Conservation (phyloP, 2,113 vertebrate species). For the Alaudala cheleensis region DNA sequence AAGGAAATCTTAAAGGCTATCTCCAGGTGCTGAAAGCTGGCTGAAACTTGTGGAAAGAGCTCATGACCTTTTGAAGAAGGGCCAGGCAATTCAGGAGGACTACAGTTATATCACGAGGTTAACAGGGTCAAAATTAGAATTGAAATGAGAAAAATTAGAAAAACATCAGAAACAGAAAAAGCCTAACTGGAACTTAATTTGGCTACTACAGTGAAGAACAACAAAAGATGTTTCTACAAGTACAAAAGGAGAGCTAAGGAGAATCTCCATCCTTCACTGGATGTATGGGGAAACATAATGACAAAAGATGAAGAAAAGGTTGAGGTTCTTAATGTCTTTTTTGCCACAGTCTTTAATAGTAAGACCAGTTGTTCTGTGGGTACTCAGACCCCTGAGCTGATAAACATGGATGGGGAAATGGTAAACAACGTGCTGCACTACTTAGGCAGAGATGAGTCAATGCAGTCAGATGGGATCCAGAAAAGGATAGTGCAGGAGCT, state of each 20-base stretch:
- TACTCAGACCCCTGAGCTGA: neutral
- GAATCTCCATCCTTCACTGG: neutral
- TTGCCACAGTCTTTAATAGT: neutral
- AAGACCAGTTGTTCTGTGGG: neutral
- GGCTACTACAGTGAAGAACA: neutral
- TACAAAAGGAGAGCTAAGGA: neutral
- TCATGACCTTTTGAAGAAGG: neutral
- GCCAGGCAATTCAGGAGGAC: neutral
- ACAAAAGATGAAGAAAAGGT: neutral
- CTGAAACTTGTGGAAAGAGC: neutral
- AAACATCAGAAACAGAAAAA: neutral
- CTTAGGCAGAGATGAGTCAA: neutral
- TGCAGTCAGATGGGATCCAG: neutral
- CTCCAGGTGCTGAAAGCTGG: neutral
- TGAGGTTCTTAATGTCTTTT: neutral
- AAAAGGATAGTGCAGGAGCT: neutral
- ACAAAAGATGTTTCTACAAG: neutral
- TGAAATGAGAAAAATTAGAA: neutral
- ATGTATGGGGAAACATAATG: too few species aligned
- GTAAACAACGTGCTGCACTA: fast-evolving
- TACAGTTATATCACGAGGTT: neutral
- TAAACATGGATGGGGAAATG: neutral
- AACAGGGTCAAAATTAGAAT: neutral
- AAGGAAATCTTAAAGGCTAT: neutral
- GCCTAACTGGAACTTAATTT: neutral